phyloP scores from a whole-genome alignment of 2,888 invertebrate genomes.

The Lucinisca nassula region DNA sequence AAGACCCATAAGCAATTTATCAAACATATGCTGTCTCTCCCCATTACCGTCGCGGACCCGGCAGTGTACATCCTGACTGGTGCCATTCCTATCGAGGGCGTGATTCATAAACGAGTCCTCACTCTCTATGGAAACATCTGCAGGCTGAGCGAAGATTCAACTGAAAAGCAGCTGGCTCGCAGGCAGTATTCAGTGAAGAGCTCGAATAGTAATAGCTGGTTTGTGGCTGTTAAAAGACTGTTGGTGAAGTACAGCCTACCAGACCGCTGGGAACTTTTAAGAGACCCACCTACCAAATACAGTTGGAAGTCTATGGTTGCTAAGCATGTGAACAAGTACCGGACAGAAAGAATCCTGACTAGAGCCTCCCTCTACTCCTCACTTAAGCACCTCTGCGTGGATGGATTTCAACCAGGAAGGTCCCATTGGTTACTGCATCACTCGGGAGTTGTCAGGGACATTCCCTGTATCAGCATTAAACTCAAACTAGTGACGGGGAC shows the following conservation, averaged over 20 bases:
- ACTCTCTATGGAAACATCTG: not conserved
- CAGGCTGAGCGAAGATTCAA: not conserved
- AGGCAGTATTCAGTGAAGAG: conserved; percentile 16
- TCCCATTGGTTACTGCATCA: no score
- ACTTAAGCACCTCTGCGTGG: no score
- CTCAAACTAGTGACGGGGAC: not conserved
- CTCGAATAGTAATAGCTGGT: conserved; percentile 26
- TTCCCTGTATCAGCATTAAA: not conserved
- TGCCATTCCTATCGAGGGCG: conserved; percentile 19
- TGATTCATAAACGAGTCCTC: conserved; percentile 8
- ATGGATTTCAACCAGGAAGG: no score
- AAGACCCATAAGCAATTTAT: conserved; percentile 4
- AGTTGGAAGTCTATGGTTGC: not conserved
- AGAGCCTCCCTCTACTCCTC: no score
- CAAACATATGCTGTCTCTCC: conserved; percentile 14
- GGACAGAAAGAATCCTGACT: no score
- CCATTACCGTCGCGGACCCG: not conserved
- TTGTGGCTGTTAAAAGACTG: conserved; percentile 4
- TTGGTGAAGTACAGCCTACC: conserved; percentile 30
- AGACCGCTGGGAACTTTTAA: not conserved
- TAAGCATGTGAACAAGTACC: not conserved
- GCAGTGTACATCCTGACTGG: no score
- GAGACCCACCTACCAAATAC: not conserved
- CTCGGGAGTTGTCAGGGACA: not conserved
- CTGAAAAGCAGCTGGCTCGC: conserved; percentile 4